phyloP scores from a whole-genome alignment of 2,888 invertebrate genomes.

The Biston stratarius region DNA sequence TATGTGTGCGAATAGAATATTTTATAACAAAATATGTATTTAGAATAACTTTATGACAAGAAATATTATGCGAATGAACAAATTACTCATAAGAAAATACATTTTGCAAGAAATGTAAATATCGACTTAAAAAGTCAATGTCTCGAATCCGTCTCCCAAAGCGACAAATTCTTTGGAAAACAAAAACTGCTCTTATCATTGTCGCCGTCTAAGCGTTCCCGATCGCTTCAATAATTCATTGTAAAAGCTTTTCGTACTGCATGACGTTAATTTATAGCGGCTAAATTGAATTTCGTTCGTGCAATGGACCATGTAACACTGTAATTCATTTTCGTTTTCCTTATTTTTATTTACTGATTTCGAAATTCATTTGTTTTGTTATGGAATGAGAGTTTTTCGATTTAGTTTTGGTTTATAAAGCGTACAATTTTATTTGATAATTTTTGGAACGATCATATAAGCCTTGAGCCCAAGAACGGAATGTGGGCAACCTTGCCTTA shows the following conservation, averaged over 20 bases:
- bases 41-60: too few relatives aligned
- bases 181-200: slow-evolving; percentile 45
- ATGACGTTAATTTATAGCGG: slow-evolving; percentile 59
- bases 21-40: too few relatives aligned
- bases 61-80: too few relatives aligned
- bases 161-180: slow-evolving; percentile 12
- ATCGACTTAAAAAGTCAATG: neutral
- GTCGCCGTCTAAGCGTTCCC: slow-evolving; percentile 51
- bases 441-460: too few relatives aligned
- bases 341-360: slow-evolving; percentile 48
- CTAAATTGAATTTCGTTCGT: slow-evolving; percentile 64
- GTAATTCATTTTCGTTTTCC: slow-evolving; percentile 44
- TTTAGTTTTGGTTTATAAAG: neutral
- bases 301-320: slow-evolving; percentile 55
- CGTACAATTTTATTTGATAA: neutral
- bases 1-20: too few relatives aligned
- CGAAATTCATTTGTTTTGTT: slow-evolving; percentile 25
- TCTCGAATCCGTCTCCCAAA: neutral
- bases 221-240: slow-evolving; percentile 58
- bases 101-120: neutral
- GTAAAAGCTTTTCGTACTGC: slow-evolving; percentile 57
- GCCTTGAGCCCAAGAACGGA: too few relatives aligned
- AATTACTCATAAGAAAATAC: too few relatives aligned
- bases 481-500: too few relatives aligned
- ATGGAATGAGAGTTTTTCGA: neutral